A percentile compares a stretch with the other conserved stretches of the same genome.
Conservation (phyloP, 2,113 vertebrate species). For the Microcebus griseorufus region DNA sequence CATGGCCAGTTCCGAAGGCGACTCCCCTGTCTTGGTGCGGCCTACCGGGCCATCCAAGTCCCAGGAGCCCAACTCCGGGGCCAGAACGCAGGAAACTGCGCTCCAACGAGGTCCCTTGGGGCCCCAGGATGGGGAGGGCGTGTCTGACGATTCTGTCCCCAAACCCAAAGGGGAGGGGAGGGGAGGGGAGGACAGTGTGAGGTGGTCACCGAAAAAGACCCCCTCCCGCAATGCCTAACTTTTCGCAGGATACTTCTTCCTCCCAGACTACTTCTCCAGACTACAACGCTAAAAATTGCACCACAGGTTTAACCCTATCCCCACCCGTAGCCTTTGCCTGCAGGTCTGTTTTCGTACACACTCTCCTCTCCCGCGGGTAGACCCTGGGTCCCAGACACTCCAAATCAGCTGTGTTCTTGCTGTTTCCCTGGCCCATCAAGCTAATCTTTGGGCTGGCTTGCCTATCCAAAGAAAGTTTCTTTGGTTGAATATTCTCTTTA, state of each 20-base stretch:
- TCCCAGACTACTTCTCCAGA: not conserved
- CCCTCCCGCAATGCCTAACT: not conserved
- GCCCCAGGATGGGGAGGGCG: conserved; percentile 29
- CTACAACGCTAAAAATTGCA: not conserved
- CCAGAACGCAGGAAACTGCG: not conserved
- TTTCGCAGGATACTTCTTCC: not conserved
- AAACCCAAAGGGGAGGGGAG: conserved; percentile 12
- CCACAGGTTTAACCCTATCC: not conserved
- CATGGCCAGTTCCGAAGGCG: not conserved
- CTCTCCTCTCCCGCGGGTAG: too few relatives aligned
- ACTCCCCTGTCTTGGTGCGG: not conserved
- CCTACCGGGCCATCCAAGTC: not conserved
- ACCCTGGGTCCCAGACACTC: not conserved
- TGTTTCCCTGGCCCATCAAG: not conserved
- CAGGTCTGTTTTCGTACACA: not conserved
- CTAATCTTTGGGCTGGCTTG: not conserved
- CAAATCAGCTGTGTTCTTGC: not conserved
- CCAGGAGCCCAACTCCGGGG: not conserved
- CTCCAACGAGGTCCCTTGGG: not conserved
- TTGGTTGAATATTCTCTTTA: not conserved
- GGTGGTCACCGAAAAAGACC: not conserved
- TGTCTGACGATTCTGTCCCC: conserved; percentile 5
- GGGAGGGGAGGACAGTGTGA: not conserved
- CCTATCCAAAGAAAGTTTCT: conserved; percentile 10
- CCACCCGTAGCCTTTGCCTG: not conserved